These are phyloP conservation scores for Hipparchia sbordonii DNA, from an alignment of 2,888 invertebrate genomes.

Conservation along the genomic window DNA sequence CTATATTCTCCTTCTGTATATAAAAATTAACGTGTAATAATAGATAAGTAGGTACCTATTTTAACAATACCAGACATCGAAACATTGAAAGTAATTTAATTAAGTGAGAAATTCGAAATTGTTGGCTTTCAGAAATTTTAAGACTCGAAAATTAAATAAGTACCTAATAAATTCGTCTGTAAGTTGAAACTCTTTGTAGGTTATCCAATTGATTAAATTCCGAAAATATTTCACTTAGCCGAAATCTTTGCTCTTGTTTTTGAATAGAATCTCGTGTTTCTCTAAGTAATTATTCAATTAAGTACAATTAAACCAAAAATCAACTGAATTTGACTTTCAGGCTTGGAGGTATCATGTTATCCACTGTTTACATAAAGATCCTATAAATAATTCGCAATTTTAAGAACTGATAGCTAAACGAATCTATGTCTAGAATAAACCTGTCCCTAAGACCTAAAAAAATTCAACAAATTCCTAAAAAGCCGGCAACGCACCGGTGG, in stretches of 20 bases:
- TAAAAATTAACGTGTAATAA: no score
- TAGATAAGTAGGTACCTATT: background rate
- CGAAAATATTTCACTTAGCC: constrained; percentile 3
- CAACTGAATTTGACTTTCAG: no score
- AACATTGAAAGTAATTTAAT: background rate
- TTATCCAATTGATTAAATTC: constrained; percentile 11
- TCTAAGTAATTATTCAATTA: background rate
- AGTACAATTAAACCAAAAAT: background rate
- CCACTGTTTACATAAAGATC: no score
- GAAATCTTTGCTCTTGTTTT: constrained; percentile 1
- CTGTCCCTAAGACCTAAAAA: no score
- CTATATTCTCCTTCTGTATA: no score
- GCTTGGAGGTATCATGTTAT: background rate
- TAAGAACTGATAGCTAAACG: no score
- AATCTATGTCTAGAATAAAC: no score
- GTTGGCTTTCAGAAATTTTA: constrained; percentile 2
- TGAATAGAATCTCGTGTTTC: background rate
- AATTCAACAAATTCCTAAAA: no score
- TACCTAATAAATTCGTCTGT: constrained; percentile 2
- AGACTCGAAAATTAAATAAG: constrained; percentile 3
- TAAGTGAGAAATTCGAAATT: background rate
- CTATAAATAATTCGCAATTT: no score
- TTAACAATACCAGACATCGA: background rate
- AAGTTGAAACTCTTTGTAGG: constrained; percentile 8
- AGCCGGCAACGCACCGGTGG: no score